Conservation (phyloP, 1,140 invertebrate genomes). For the Zaprionus vittiger region DNA sequence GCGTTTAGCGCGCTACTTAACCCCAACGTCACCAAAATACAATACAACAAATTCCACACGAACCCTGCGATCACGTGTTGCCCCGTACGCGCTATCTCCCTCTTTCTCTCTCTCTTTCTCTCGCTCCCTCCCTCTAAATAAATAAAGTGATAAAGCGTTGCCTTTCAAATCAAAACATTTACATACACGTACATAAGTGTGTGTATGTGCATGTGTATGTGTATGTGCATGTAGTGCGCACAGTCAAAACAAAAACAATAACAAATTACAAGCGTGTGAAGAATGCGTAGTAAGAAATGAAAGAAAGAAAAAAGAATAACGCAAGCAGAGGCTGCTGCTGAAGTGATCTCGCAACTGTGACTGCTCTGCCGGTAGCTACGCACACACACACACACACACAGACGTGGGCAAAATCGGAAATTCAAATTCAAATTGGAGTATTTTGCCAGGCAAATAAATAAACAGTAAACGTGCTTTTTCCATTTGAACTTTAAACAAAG, state of each 20-base stretch:
- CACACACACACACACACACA: slow-evolving; percentile 20
- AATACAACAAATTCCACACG: slow-evolving; percentile 24
- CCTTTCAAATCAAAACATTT: slow-evolving; percentile 49
- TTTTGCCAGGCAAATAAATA: slow-evolving; percentile 39
- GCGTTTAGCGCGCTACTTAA: slow-evolving; percentile 59
- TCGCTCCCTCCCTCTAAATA: background rate
- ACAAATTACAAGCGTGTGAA: slow-evolving; percentile 50
- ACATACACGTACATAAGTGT: background rate
- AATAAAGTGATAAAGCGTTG: slow-evolving; percentile 44
- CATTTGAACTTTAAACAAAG: slow-evolving; percentile 79
- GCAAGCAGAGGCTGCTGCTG: slow-evolving; percentile 18
- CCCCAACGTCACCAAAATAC: slow-evolving; percentile 51
- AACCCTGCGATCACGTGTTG: slow-evolving; percentile 46
- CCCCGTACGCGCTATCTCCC: background rate
- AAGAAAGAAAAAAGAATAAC: slow-evolving; percentile 38
- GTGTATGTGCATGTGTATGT: background rate
- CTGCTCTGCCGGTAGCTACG: slow-evolving; percentile 28
- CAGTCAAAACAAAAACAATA: slow-evolving; percentile 38
- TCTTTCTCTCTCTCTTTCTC: background rate
- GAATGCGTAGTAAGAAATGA: slow-evolving; percentile 54
- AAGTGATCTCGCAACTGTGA: slow-evolving; percentile 22
- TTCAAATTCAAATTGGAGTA: slow-evolving; percentile 68
- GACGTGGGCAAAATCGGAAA: background rate
- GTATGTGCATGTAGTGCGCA: slow-evolving; percentile 15
- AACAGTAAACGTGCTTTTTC: slow-evolving; percentile 67